These are phyloP conservation scores for Labroides dimidiatus DNA, from an alignment of 2,797 vertebrate species.

Conservation along the genomic window DNA sequence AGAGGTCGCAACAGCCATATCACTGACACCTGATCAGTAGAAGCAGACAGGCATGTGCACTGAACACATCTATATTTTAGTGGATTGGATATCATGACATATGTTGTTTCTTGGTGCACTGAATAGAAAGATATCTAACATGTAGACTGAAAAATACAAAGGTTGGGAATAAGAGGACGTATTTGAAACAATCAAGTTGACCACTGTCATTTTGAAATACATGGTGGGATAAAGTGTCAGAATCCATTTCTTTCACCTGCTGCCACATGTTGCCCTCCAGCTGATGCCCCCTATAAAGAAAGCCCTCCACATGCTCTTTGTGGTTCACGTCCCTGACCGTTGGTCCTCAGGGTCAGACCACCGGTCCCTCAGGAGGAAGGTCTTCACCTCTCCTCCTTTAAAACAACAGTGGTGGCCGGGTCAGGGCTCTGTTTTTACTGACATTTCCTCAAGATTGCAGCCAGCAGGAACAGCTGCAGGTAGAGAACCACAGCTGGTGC, in stretches of 20 bases:
- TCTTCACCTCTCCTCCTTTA: slow-evolving; percentile 76
- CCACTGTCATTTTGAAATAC: not conserved
- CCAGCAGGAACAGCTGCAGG: slow-evolving; percentile 71
- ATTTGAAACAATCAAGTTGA: not conserved
- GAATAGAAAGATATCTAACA: not conserved
- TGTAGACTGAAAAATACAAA: not conserved
- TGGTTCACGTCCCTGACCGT: slow-evolving; percentile 73
- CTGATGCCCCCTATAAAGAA: slow-evolving; percentile 60
- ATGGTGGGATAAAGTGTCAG: not conserved
- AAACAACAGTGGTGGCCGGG: slow-evolving; percentile 75
- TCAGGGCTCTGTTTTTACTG: slow-evolving; percentile 54
- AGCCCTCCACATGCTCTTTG: slow-evolving; percentile 62
- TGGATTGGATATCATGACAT: not conserved
- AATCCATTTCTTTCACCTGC: slow-evolving; percentile 58
- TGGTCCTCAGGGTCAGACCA: slow-evolving; percentile 73
- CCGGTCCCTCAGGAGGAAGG: slow-evolving; percentile 68
- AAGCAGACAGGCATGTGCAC: slow-evolving; percentile 5
- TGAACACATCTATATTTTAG: not conserved
- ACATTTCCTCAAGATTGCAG: slow-evolving; percentile 65
- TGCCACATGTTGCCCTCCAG: slow-evolving; percentile 47
- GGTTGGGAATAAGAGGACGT: not conserved
- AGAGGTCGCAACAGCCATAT: slow-evolving; percentile 83
- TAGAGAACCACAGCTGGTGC: slow-evolving; percentile 55
- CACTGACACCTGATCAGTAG: slow-evolving; percentile 42
- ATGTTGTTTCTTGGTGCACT: not conserved